Evolutionary conservation across 2,888 invertebrate genomes (phyloP).

Genomic region (Hypselothyrea guttata): DNA sequence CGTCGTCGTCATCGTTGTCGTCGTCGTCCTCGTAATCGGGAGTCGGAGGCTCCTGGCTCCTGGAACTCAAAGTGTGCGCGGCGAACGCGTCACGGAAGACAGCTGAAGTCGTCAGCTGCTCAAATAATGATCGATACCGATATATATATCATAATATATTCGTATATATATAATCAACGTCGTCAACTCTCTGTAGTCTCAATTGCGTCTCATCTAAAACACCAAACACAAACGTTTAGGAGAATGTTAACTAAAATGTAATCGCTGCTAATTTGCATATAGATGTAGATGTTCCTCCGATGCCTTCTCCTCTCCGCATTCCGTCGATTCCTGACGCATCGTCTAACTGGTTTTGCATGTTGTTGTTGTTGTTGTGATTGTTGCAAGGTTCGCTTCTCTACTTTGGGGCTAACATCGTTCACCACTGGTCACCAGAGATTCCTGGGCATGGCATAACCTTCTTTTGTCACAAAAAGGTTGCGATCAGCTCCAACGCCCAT

Average conservation of each 20-base stretch:
- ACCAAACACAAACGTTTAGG: slow-evolving; percentile 79
- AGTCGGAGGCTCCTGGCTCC: too few species aligned
- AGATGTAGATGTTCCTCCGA: slow-evolving; percentile 4
- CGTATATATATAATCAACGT: slow-evolving; percentile 55
- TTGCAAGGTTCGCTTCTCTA: slow-evolving; percentile 58
- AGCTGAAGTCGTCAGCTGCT: slow-evolving; percentile 26
- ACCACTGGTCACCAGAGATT: slow-evolving; percentile 83
- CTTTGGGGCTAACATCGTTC: slow-evolving; percentile 68
- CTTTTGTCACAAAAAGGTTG: slow-evolving; percentile 81
- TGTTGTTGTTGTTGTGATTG: slow-evolving; percentile 65
- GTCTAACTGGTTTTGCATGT: slow-evolving; percentile 58
- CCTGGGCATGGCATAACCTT: slow-evolving; percentile 82
- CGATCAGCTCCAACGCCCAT: slow-evolving; percentile 61
- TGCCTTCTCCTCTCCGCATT: background rate
- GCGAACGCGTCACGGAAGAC: too few species aligned
- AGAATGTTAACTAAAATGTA: slow-evolving; percentile 80
- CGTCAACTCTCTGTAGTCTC: slow-evolving; percentile 72
- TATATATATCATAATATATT: too few species aligned
- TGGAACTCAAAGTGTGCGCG: too few species aligned
- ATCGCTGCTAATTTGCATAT: slow-evolving; percentile 80
- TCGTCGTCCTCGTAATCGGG: too few species aligned
- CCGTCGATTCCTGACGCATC: slow-evolving; percentile 47
- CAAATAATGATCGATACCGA: slow-evolving; percentile 36
- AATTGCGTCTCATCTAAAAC: slow-evolving; percentile 81
- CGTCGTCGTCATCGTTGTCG: too few species aligned